Conservation (phyloP, 2,888 invertebrate species). For the Eretmocerus hayati region DNA sequence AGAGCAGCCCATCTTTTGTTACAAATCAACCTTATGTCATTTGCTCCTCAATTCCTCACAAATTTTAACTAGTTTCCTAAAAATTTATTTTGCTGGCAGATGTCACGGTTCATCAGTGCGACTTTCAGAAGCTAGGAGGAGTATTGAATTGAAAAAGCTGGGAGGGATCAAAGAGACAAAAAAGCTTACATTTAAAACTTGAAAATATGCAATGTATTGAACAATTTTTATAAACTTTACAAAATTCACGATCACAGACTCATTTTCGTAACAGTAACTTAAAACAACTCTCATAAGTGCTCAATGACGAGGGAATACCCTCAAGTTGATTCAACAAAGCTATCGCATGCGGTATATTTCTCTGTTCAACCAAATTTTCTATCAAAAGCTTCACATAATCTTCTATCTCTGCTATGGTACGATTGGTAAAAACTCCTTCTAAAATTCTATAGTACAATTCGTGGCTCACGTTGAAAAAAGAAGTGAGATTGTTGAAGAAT, state of each 20-base stretch:
- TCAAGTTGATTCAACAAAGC: slow-evolving; percentile 38
- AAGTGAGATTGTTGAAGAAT: slow-evolving; percentile 39
- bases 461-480: slow-evolving; percentile 36
- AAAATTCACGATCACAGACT: slow-evolving; percentile 5
- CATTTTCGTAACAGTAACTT: slow-evolving; percentile 28
- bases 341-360: slow-evolving; percentile 39
- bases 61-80: too few relatives aligned
- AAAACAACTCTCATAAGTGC: slow-evolving; percentile 37
- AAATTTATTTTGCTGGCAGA: too few relatives aligned
- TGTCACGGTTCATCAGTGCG: too few relatives aligned
- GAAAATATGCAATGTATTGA: too few relatives aligned
- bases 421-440: slow-evolving; percentile 38
- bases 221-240: too few relatives aligned
- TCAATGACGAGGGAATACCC: slow-evolving; percentile 36
- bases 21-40: too few relatives aligned
- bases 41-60: too few relatives aligned
- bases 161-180: too few relatives aligned
- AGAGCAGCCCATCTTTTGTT: too few relatives aligned
- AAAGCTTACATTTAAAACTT: too few relatives aligned
- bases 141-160: too few relatives aligned
- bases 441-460: slow-evolving; percentile 37
- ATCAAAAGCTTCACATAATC: slow-evolving; percentile 33
- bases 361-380: slow-evolving; percentile 33
- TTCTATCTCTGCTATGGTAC: slow-evolving; percentile 32
- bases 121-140: too few relatives aligned